Base-by-base conservation (phyloP, 92 coral and sea anemone genomes). In the Desmophyllum pertusum region DNA sequence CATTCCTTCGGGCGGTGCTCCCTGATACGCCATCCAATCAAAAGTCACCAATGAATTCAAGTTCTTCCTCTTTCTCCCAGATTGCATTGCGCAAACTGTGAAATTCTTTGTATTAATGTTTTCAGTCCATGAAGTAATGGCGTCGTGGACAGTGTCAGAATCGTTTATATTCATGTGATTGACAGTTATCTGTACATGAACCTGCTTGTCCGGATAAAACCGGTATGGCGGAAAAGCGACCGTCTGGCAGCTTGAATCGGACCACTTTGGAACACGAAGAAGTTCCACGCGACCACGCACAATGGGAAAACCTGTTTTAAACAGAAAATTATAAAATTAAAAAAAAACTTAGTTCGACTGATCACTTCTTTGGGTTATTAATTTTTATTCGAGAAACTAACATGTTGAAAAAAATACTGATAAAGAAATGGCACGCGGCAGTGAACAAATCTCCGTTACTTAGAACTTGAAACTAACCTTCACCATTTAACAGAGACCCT, bases 151-250 rank as follows among this genome's bases (percentile, higher is more conserved):
- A 37, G 74, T 78, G 75, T 67, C 73, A 63, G 81, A 41, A 81
- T 87, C 66, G 41, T 85, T 79, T 5, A 85, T 23, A 73, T 87
- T 87, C 33, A 81, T 40, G 80, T 90, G 93, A 78, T 88, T 90
- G 77, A 83, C 88, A 46, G 89, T 87, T 39, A 79, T 70, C 73
- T 90, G 93, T 33, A 90, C 88, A 81, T 87, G 93, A 1, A 90
- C 91, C 37, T 71, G 91, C 51, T 83, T 90, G 76, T 61, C 67
- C 1, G 67, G 67, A 61, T 61, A 61, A 63, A 27, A 27, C 18
- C 69, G 37, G 36, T 29, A 87, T 63, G 69, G 69, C 21, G 69
- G 69, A 30, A 63, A 63, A 63, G 37, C 5, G 39, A 63, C 69
- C 69, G 69, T 63, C 69, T 63, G 19, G 17, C 69, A 63, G 67